A percentile compares a stretch with the other conserved stretches of the same genome.
Evolutionary conservation across 2,113 vertebrate genomes (phyloP).

Genomic region (Heloderma charlesbogerti): DNA sequence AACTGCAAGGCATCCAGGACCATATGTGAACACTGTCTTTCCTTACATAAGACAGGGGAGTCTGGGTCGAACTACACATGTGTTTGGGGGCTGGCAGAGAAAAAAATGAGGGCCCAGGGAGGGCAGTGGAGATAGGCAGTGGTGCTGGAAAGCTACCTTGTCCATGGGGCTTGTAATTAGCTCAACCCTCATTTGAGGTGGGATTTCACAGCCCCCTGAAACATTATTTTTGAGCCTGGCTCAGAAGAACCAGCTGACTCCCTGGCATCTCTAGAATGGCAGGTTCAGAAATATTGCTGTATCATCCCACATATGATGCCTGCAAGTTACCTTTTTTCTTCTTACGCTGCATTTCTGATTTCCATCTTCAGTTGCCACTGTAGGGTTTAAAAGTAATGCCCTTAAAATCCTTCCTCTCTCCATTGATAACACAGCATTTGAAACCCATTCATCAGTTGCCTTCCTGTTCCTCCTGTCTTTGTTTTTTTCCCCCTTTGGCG

Average conservation of each 20-base stretch:
- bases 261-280: neutral
- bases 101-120: no score
- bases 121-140: no score
- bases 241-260: neutral
- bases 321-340: neutral
- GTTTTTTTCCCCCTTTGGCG: no score
- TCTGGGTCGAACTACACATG: no score
- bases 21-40: no score
- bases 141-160: neutral
- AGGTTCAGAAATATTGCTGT: slow-evolving; percentile 19
- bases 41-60: no score
- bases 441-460: neutral
- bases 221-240: neutral
- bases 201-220: neutral
- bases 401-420: neutral
- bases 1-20: no score
- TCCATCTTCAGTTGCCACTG: neutral
- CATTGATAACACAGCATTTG: slow-evolving; percentile 1
- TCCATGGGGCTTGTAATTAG: no score
- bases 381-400: neutral
- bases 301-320: no score
- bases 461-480: no score
- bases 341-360: neutral
- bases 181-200: no score
- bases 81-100: neutral